Evolutionary conservation across 37 sponge, comb jelly and placozoan genomes (phyloP).

Genomic region (Beroe ovata): DNA sequence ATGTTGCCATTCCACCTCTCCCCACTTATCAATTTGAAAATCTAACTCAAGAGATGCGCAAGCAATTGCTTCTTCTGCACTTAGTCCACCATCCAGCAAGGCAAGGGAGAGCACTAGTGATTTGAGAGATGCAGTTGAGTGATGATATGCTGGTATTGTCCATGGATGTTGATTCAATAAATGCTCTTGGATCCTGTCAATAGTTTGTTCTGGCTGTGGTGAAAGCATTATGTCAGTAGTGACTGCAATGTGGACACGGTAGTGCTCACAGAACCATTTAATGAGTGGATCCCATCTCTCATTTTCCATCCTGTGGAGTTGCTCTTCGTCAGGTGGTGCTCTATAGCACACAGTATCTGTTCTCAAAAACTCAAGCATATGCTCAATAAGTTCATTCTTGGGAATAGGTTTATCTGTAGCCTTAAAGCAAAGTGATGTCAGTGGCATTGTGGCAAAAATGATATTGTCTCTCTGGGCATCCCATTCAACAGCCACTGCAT

Average conservation of each 20-base stretch:
- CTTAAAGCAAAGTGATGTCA: slow-evolving; percentile 35
- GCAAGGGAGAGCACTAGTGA: slow-evolving; percentile 21
- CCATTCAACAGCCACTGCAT: slow-evolving; percentile 39
- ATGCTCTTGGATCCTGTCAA: background rate
- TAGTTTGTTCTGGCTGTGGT: slow-evolving; percentile 45
- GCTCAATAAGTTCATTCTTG: background rate
- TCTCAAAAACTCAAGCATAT: slow-evolving; percentile 43
- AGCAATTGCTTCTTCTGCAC: slow-evolving; percentile 54
- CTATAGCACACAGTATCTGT: slow-evolving; percentile 64
- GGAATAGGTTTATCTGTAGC: slow-evolving; percentile 40
- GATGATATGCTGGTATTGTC: slow-evolving; percentile 40
- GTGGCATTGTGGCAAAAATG: slow-evolving; percentile 46
- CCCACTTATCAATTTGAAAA: slow-evolving; percentile 53
- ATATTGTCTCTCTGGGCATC: slow-evolving; percentile 41
- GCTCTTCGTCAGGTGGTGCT: slow-evolving; percentile 48
- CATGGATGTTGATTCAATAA: slow-evolving; percentile 1
- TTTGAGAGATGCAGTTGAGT: slow-evolving; percentile 30
- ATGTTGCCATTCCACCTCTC: slow-evolving; percentile 56
- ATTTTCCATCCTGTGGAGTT: slow-evolving; percentile 6
- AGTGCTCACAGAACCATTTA: slow-evolving; percentile 20
- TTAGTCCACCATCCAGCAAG: slow-evolving; percentile 40
- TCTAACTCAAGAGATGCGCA: slow-evolving; percentile 17
- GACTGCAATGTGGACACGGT: slow-evolving; percentile 45
- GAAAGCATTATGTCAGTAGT: slow-evolving; percentile 44
- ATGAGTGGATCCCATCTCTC: slow-evolving; percentile 43